Conservation (phyloP, 2,888 invertebrate genomes). For the Caenorhabditis sulstoni region DNA sequence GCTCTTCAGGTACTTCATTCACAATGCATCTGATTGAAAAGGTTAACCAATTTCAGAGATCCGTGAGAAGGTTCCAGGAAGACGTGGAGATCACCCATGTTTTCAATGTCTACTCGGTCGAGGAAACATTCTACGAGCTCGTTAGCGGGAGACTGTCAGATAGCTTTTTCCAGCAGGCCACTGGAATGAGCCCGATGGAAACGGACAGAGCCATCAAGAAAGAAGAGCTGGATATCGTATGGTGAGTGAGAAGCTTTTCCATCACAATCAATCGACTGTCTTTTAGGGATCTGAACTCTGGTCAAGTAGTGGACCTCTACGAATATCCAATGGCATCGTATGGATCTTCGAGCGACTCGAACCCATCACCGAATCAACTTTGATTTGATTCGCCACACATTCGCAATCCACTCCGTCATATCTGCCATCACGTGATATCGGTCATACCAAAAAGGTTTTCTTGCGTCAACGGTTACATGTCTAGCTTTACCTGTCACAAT, state of each 20-base stretch:
- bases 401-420: too few relatives aligned
- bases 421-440: conserved; percentile 12
- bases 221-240: conserved; percentile 38
- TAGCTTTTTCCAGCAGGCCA: conserved; percentile 41
- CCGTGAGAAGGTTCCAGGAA: conserved; percentile 67
- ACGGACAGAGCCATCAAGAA: conserved; percentile 32
- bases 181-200: background rate
- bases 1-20: conserved; percentile 63
- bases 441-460: background rate
- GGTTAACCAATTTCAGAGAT: conserved; percentile 48
- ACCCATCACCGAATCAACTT: conserved; percentile 14
- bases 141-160: conserved; percentile 62
- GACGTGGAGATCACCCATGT: conserved; percentile 69
- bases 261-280: too few relatives aligned
- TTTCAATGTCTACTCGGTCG: conserved; percentile 64
- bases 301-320: conserved; percentile 26
- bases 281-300: conserved; percentile 41
- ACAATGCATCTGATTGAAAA: background rate
- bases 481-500: conserved; percentile 35
- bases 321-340: conserved; percentile 18
- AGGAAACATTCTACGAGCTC: conserved; percentile 65
- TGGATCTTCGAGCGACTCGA: conserved; percentile 13
- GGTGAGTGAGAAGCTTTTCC: conserved; percentile 19
- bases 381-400: background rate
- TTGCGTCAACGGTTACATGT: conserved; percentile 20